Evolutionary conservation across 1,140 invertebrate species (phyloP).

Genomic region (Drosophila orena): DNA sequence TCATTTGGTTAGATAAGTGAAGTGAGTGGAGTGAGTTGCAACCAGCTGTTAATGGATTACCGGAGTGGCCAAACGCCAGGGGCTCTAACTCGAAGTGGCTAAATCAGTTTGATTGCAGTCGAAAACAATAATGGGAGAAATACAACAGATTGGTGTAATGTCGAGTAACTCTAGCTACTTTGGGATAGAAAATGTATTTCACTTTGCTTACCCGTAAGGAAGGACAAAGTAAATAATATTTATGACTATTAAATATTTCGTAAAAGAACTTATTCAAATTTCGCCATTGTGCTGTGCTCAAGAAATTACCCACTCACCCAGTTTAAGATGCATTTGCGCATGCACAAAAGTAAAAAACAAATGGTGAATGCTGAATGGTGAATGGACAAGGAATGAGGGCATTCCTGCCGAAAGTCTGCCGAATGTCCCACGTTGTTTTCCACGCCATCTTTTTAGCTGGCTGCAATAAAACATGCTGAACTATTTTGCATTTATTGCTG

Average conservation of each 20-base stretch:
- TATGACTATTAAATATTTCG: neutral
- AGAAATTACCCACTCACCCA: slow-evolving; percentile 5
- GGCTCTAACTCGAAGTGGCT: neutral
- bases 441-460: slow-evolving; percentile 48
- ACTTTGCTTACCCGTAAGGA: neutral
- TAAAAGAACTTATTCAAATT: neutral
- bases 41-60: slow-evolving; percentile 8
- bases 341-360: slow-evolving; percentile 14
- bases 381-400: slow-evolving; percentile 27
- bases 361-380: slow-evolving; percentile 8
- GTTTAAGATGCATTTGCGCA: slow-evolving; percentile 19
- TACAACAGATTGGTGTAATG: neutral
- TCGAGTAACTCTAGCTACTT: neutral
- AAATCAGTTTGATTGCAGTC: neutral
- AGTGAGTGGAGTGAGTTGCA: slow-evolving; percentile 2
- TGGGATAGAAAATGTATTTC: neutral
- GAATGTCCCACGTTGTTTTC: slow-evolving; percentile 29
- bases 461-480: slow-evolving; percentile 56
- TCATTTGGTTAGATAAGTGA: slow-evolving; percentile 27
- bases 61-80: neutral
- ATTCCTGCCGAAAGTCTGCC: slow-evolving; percentile 21
- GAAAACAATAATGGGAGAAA: neutral
- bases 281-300: neutral
- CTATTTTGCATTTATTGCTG: slow-evolving; percentile 60
- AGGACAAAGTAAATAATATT: neutral